A percentile compares a stretch with the other conserved stretches of the same genome.
phyloP scores from a whole-genome alignment of 2,113 vertebrate species.

The Corvus hawaiiensis region DNA sequence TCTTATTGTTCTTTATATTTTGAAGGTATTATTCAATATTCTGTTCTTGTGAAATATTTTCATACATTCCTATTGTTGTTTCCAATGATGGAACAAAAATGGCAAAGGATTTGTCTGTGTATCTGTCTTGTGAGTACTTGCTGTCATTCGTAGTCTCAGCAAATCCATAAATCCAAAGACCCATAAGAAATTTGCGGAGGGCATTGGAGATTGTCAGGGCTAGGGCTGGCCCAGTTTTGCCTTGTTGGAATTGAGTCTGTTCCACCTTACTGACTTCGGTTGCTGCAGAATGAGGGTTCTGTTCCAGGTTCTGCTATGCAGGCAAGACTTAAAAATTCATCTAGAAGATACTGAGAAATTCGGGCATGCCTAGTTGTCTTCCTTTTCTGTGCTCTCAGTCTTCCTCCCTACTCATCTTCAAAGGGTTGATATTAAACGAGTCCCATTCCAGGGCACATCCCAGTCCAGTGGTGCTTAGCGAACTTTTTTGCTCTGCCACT shows the following conservation, averaged over 20 bases:
- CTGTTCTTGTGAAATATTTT: background rate
- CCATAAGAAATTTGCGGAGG: background rate
- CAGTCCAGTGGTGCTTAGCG: background rate
- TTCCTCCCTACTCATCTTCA: accelerated
- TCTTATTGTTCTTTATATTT: background rate
- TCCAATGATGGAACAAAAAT: background rate
- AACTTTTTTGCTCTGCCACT: background rate
- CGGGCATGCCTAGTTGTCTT: accelerated
- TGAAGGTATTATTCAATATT: background rate
- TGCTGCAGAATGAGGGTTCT: background rate
- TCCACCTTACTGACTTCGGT: background rate
- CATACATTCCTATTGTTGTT: background rate
- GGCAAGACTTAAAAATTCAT: background rate
- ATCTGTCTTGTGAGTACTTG: background rate
- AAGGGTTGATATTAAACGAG: background rate
- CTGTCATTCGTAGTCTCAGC: background rate
- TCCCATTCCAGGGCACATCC: accelerated
- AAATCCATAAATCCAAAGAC: background rate
- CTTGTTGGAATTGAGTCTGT: background rate
- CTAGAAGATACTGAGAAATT: background rate
- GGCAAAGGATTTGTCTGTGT: background rate
- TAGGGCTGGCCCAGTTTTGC: background rate
- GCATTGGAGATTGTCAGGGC: background rate
- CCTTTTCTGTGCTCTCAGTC: background rate
- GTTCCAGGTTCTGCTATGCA: background rate